Percentiles rank a stretch among this genome's conserved stretches.
These are phyloP conservation scores for Bungarus multicinctus DNA, from an alignment of 2,113 vertebrate genomes.

Conservation along the genomic window DNA sequence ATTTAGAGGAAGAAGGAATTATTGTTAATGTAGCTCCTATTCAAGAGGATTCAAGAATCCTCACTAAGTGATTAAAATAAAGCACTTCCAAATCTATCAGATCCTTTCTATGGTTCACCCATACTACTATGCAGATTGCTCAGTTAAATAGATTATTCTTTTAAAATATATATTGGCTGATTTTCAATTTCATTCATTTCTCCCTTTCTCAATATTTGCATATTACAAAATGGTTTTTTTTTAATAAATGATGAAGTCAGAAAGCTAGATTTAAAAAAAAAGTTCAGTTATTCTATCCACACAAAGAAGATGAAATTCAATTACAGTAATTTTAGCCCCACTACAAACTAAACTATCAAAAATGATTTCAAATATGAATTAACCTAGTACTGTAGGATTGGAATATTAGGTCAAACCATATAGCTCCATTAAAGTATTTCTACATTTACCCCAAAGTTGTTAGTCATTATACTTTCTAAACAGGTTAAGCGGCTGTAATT, in stretches of 20 bases:
- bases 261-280: neutral
- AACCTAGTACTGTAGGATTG: conserved; percentile 5
- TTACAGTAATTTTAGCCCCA: conserved; percentile 1
- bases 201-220: neutral
- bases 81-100: neutral
- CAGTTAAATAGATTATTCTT: neutral
- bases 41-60: neutral
- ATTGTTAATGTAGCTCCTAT: neutral
- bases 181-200: neutral
- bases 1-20: neutral
- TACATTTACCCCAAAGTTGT: conserved; percentile 26
- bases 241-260: neutral
- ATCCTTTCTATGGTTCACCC: neutral
- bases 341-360: conserved; percentile 17
- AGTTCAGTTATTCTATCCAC: neutral
- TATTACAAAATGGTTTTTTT: neutral
- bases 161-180: neutral
- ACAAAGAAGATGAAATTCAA: neutral
- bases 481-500: neutral
- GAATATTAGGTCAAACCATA: conserved; percentile 27
- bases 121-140: neutral
- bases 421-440: conserved; percentile 23
- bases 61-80: neutral
- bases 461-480: neutral
- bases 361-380: neutral